Conservation (phyloP, 2,113 vertebrate species). For the Vulpes vulpes region DNA sequence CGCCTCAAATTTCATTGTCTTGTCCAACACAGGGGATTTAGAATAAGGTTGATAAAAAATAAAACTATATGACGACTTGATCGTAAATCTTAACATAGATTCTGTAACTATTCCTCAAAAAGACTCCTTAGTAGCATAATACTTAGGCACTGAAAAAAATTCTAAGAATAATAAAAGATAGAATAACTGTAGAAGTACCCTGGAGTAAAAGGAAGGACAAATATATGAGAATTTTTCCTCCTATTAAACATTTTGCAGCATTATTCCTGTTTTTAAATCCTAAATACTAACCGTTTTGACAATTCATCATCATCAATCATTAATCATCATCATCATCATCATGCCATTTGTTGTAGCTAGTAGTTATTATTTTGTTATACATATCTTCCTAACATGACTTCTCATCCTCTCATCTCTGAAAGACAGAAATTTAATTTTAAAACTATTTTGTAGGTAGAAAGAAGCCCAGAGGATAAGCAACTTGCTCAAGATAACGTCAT, state of each 20-base stretch:
- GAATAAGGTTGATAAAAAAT: constrained; percentile 21
- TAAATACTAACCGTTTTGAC: not conserved
- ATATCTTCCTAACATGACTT: not conserved
- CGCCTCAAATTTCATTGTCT: not conserved
- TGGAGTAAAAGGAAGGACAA: not conserved
- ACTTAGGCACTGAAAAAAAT: not conserved
- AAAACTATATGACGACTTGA: not conserved
- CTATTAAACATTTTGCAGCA: not conserved
- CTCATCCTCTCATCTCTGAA: not conserved
- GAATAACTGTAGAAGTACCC: not conserved
- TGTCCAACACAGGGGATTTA: not conserved
- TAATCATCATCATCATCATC: not conserved
- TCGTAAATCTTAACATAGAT: not conserved
- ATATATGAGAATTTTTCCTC: not conserved
- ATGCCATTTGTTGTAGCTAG: not conserved
- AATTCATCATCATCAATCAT: no score
- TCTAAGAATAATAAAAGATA: not conserved
- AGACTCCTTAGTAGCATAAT: not conserved
- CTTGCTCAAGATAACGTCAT: not conserved
- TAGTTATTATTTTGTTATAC: not conserved
- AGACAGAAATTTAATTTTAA: not conserved
- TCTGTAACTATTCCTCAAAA: not conserved
- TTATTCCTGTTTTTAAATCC: not conserved
- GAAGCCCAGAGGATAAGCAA: not conserved
- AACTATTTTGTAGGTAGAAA: not conserved